These are phyloP conservation scores for Caerostris extrusa DNA, from an alignment of 1,140 invertebrate genomes.

Conservation along the genomic window DNA sequence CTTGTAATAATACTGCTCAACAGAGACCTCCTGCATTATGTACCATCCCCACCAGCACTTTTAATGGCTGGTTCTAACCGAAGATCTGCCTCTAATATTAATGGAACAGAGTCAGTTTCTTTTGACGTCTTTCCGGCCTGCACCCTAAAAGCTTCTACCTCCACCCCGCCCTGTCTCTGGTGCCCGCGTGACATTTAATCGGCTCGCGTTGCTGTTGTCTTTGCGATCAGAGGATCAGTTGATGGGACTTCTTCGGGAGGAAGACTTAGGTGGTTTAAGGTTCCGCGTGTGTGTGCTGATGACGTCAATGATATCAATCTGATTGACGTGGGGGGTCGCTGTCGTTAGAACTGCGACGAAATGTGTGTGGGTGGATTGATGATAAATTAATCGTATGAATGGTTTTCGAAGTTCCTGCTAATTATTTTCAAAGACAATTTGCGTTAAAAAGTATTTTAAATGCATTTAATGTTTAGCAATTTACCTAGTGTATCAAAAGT, in stretches of 20 bases:
- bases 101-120: background rate
- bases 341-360: no score
- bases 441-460: no score
- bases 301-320: background rate
- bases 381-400: no score
- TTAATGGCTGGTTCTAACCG: background rate
- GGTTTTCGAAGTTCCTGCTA: no score
- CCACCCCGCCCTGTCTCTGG: background rate
- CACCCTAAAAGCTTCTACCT: background rate
- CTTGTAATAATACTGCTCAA: background rate
- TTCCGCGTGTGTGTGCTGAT: background rate
- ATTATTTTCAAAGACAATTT: no score
- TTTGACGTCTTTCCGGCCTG: constrained; percentile 20
- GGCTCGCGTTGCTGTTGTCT: background rate
- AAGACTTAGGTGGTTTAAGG: background rate
- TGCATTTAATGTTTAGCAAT: no score
- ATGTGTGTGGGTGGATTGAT: no score
- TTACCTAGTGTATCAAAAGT: no score
- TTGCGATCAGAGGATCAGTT: background rate
- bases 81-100: background rate
- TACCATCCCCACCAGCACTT: background rate
- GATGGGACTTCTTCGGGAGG: background rate
- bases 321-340: background rate
- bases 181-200: constrained; percentile 24
- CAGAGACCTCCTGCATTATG: background rate